phyloP scores from a whole-genome alignment of 2,888 invertebrate species.

The Melinopterus prodromus region DNA sequence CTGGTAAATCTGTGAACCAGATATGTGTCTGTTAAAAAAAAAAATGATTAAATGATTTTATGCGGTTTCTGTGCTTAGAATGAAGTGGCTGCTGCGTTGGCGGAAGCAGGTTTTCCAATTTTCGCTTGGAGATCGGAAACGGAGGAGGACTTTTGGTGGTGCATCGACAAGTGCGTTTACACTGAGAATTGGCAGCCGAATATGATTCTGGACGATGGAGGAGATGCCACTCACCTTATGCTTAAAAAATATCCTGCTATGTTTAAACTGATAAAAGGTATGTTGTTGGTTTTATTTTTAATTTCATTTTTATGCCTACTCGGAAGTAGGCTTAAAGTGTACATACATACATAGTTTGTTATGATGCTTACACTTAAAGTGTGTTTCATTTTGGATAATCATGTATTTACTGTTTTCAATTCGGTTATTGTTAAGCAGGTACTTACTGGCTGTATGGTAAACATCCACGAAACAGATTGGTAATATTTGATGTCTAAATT shows the following conservation, averaged over 20 bases:
- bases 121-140: constrained; percentile 98
- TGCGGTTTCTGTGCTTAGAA: constrained; percentile 67
- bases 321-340: not conserved
- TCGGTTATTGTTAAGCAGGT: constrained; percentile 4
- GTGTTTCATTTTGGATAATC: not conserved
- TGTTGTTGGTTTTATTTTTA: not conserved
- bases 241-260: constrained; percentile 93
- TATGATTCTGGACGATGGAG: constrained; percentile 97
- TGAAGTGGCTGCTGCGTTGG: constrained; percentile 95
- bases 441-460: not conserved
- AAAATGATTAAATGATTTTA: too few species aligned
- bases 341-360: not conserved
- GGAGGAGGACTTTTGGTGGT: constrained; percentile 99
- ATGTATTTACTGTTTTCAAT: not conserved
- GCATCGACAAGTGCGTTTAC: constrained; percentile 94
- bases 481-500: not conserved
- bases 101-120: constrained; percentile 87
- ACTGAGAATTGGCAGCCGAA: constrained; percentile 96
- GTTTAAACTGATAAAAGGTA: constrained; percentile 91
- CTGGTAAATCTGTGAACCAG: constrained; percentile 64
- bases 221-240: constrained; percentile 96
- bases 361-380: not conserved
- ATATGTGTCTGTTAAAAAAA: constrained; percentile 9
- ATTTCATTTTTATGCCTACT: not conserved
- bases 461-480: not conserved